Percentiles rank a stretch among this genome's conserved stretches.
phyloP scores from a whole-genome alignment of 2,113 vertebrate genomes.

The Paedocypris sp. region DNA sequence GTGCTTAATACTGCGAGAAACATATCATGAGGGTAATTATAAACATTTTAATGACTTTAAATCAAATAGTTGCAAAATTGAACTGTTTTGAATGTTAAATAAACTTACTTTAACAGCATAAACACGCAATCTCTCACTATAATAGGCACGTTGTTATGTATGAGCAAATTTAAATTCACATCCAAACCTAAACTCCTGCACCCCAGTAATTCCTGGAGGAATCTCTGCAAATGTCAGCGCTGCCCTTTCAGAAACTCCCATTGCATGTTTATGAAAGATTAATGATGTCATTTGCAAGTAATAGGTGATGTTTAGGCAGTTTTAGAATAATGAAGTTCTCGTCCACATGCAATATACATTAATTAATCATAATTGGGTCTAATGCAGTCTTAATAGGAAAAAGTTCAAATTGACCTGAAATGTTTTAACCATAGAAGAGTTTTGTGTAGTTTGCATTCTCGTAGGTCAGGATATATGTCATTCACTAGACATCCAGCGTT shows the following conservation, averaged over 20 bases:
- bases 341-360: conserved; percentile 11
- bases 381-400: conserved; percentile 1
- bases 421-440: not conserved
- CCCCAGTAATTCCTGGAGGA: conserved; percentile 17
- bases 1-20: not conserved
- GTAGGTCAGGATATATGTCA: conserved; percentile 2
- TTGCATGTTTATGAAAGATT: conserved; percentile 31
- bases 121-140: conserved; percentile 17
- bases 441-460: not conserved
- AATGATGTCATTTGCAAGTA: conserved; percentile 28
- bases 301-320: conserved; percentile 21
- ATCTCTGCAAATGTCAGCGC: conserved; percentile 11
- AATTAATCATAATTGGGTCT: conserved; percentile 28
- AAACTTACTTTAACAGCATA: not conserved
- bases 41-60: not conserved
- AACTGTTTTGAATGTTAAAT: not conserved
- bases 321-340: conserved; percentile 15
- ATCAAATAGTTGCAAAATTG: not conserved
- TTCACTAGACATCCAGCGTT: no score
- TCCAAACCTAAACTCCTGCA: not conserved
- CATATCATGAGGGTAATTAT: not conserved
- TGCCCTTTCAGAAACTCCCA: conserved; percentile 18
- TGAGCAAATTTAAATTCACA: conserved; percentile 26
- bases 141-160: conserved; percentile 8
- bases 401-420: not conserved